Percentiles rank a stretch among this genome's conserved stretches.
phyloP scores from a whole-genome alignment of 2,113 vertebrate genomes.

The Pollimyrus isidori region DNA sequence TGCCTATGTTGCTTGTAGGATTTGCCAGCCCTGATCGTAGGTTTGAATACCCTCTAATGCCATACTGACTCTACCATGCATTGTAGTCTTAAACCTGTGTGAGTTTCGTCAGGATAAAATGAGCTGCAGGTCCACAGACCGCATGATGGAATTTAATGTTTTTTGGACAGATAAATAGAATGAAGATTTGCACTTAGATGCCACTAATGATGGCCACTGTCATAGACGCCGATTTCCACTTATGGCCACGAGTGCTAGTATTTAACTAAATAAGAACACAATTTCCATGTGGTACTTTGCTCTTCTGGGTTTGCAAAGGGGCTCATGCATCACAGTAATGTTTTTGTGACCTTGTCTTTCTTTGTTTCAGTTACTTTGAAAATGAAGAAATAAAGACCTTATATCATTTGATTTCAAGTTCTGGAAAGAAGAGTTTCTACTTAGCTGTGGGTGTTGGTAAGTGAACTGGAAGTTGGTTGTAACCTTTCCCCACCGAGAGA shows the following conservation, averaged over 20 bases:
- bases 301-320: background rate
- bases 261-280: too few species aligned
- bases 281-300: background rate
- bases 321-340: background rate
- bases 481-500: slow-evolving; percentile 35
- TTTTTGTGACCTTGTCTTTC: background rate
- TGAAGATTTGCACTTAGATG: background rate
- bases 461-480: slow-evolving; percentile 4
- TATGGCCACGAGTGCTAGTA: too few species aligned
- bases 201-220: background rate
- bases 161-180: background rate
- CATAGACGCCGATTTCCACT: background rate
- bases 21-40: background rate
- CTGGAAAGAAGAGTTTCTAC: slow-evolving; percentile 16
- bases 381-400: slow-evolving; percentile 55
- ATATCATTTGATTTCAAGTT: background rate
- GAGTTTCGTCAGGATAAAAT: background rate
- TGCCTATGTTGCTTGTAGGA: background rate
- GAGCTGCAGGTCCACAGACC: background rate
- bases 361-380: slow-evolving; percentile 47
- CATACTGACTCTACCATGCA: background rate
- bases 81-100: background rate
- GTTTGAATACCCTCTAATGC: background rate
- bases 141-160: background rate
- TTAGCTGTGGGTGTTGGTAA: background rate